phyloP scores from a whole-genome alignment of 2,797 vertebrate species.

The Neoniphon sammara region DNA sequence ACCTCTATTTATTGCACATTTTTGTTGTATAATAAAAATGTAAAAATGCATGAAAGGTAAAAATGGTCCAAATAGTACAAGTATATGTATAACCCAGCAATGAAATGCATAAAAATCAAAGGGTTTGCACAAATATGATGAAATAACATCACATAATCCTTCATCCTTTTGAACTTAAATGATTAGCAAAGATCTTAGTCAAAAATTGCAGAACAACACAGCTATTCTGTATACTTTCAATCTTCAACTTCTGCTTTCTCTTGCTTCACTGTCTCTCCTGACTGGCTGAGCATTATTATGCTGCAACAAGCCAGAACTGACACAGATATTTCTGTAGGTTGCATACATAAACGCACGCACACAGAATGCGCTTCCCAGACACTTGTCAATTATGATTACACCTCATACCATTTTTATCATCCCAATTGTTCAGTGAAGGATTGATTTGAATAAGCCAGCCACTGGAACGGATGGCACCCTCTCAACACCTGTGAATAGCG shows the following conservation, averaged over 20 bases:
- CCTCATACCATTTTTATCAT: conserved; percentile 42
- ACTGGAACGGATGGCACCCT: conserved; percentile 43
- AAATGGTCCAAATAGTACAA: too few relatives aligned
- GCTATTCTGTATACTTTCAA: conserved; percentile 3
- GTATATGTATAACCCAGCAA: too few relatives aligned
- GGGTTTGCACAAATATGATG: too few relatives aligned
- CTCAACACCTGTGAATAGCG: conserved; percentile 42
- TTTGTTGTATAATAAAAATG: too few relatives aligned
- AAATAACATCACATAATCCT: too few relatives aligned
- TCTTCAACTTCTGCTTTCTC: conserved; percentile 24
- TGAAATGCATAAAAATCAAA: too few relatives aligned
- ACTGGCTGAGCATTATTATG: conserved; percentile 23
- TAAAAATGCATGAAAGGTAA: too few relatives aligned
- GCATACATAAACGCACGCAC: conserved; percentile 24
- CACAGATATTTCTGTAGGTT: conserved; percentile 10
- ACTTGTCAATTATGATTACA: conserved; percentile 65
- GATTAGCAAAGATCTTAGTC: too few relatives aligned
- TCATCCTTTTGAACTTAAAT: too few relatives aligned
- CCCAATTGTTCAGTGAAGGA: conserved; percentile 33
- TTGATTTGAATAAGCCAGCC: conserved; percentile 55
- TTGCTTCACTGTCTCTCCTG: conserved; percentile 25
- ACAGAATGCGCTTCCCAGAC: conserved; percentile 35
- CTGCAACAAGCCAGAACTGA: conserved; percentile 42
- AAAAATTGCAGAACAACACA: too few relatives aligned
- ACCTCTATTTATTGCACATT: too few relatives aligned